Evolutionary conservation across 1,140 invertebrate species (phyloP), one percentile per base, ranked within the genome.

Genomic region (Zaprionus camerounensis): DNA sequence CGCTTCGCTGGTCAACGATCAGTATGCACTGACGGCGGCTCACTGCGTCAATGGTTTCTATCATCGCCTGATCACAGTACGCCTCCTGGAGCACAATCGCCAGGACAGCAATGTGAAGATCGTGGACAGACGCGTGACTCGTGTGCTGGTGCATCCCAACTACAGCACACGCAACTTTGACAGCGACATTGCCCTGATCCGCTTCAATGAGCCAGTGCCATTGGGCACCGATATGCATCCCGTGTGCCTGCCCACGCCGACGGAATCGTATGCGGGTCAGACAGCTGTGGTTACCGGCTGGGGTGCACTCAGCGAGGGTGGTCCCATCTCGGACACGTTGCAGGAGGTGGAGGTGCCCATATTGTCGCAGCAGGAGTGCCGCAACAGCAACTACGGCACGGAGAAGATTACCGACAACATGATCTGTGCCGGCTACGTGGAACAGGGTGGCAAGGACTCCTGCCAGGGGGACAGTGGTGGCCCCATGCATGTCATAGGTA

Each of bases 321-420:
- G 95, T 2, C 67, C 91, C 11, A 80, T 94, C n/a, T 94, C 95
- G 1, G 91, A 93, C 4, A 94, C 93, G 24, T 86, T 96, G 13
- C 93, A 93, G 70, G 94, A 96, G 93, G 95, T 96, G 2, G 92
- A 92, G 36, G 96, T 97, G 1, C 96, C 96, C 2, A 96, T 97
- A 76, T 93, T 97, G 62, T 95, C 96, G 0, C 96, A 97, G 76
- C 85, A 91, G 4, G 95, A 96, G 22, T 97, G 96, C 81, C 94
- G 94, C 2, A 92, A 94, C 20, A 95, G 94, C 5, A 95, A 94
- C 44, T 97, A 97, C 88, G 95, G 95, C 20, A 71, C 93, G 22
- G 93, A 93, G 5, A 94, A 95, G 64, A 97, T 98, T 68, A 97
- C 97, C 0, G 96, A 97, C 15, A 97, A 96, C 83, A 98, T 98